A percentile compares a stretch with the other conserved stretches of the same genome.
Evolutionary conservation across 2,797 vertebrate species (phyloP).

Genomic region (Monodelphis domestica): DNA sequence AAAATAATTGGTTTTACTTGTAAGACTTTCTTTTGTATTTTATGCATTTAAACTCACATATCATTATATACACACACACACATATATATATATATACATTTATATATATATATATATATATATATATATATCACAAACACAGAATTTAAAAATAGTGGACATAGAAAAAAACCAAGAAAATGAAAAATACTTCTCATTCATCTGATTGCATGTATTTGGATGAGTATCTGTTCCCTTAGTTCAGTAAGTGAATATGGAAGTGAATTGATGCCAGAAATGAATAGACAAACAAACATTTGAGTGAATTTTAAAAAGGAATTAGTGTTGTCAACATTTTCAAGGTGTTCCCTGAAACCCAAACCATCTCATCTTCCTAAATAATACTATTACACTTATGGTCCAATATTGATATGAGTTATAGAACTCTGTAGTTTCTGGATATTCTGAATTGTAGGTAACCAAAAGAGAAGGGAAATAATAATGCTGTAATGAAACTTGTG

Average conservation of each 20-base stretch:
- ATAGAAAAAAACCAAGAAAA: background rate
- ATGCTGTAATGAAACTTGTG: background rate
- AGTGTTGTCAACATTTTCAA: background rate
- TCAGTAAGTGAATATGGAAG: background rate
- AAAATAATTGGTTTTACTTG: background rate
- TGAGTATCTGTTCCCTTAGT: background rate
- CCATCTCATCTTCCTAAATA: background rate
- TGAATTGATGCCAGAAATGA: background rate
- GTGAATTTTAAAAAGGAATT: background rate
- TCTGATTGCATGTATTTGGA: background rate
- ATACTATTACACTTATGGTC: background rate
- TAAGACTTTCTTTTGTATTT: background rate
- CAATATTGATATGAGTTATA: background rate
- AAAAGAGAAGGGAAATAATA: background rate
- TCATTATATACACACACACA: background rate
- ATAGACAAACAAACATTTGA: background rate
- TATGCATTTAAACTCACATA: background rate
- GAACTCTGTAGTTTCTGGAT: background rate
- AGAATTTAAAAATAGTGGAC: background rate
- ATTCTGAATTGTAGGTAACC: background rate
- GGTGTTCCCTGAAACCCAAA: background rate
- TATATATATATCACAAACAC: background rate
- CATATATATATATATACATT: no score
- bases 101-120: no score
- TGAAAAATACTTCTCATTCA: background rate